These are phyloP conservation scores for Polyboroides typus DNA, from an alignment of 2,797 vertebrate species.

Conservation along the genomic window DNA sequence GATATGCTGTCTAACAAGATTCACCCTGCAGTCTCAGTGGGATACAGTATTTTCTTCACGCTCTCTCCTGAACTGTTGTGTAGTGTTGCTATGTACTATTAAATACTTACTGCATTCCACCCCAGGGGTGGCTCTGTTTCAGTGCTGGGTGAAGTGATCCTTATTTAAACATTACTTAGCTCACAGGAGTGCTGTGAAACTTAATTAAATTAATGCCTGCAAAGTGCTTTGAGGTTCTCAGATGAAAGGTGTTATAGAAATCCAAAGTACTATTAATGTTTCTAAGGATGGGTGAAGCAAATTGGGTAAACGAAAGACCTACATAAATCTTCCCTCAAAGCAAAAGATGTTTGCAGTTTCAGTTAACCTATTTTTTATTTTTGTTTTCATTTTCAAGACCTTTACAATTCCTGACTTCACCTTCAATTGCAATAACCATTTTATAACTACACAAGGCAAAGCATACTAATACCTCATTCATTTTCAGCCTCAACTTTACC, in stretches of 20 bases:
- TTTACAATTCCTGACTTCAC: not conserved
- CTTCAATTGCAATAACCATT: not conserved
- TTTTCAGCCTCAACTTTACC: not conserved
- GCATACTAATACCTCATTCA: not conserved
- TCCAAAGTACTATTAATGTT: slow-evolving; percentile 15
- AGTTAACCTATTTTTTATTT: not conserved
- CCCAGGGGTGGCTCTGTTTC: slow-evolving; percentile 35
- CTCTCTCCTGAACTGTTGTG: not conserved
- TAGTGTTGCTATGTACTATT: not conserved
- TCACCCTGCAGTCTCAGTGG: not conserved
- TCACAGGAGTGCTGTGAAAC: slow-evolving; percentile 51
- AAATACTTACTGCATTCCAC: slow-evolving; percentile 22
- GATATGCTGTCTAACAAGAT: not conserved
- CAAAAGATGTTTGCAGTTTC: not conserved
- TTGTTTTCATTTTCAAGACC: slow-evolving; percentile 6
- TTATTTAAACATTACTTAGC: slow-evolving; percentile 64
- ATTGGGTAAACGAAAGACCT: slow-evolving; percentile 13
- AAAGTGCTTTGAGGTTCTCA: slow-evolving; percentile 55
- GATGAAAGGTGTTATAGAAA: slow-evolving; percentile 64
- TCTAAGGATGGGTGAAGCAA: slow-evolving; percentile 21
- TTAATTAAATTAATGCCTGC: slow-evolving; percentile 66
- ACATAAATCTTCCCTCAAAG: slow-evolving; percentile 2
- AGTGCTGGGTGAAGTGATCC: slow-evolving; percentile 51
- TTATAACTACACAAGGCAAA: not conserved
- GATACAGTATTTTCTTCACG: not conserved